A percentile compares a stretch with the other conserved stretches of the same genome.
Conservation (phyloP, 1,140 invertebrate genomes). For the Nebria ingens region DNA sequence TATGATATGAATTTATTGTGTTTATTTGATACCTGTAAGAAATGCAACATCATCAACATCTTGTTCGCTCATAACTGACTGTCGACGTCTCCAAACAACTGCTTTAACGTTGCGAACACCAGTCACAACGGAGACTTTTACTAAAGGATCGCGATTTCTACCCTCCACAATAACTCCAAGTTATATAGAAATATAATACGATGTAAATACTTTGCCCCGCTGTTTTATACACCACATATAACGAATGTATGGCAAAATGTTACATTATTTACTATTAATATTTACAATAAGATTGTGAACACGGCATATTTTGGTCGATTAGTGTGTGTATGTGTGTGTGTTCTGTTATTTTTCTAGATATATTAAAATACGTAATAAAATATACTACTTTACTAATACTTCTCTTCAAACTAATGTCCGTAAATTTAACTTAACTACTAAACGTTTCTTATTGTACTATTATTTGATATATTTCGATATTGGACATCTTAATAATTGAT, state of each 20-base stretch:
- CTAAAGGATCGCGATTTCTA: conserved; percentile 28
- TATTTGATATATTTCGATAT: conserved; percentile 3
- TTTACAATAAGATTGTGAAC: not conserved
- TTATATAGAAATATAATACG: not conserved
- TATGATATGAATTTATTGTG: not conserved
- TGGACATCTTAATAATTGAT: conserved; percentile 6
- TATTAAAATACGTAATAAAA: not conserved
- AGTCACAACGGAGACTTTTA: conserved; percentile 34
- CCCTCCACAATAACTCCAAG: conserved; percentile 22
- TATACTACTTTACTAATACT: conserved; percentile 1
- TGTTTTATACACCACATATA: not conserved
- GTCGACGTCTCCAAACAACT: conserved; percentile 34
- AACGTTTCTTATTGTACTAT: conserved; percentile 4
- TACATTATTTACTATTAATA: not conserved
- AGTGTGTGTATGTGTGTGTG: not conserved
- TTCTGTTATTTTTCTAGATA: not conserved
- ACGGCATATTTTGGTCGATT: conserved; percentile 5
- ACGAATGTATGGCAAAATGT: not conserved
- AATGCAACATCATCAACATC: conserved; percentile 89
- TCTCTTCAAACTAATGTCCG: conserved; percentile 1
- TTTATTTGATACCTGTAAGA: conserved; percentile 64
- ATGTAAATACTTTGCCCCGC: not conserved
- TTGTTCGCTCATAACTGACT: conserved; percentile 62
- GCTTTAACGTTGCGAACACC: conserved; percentile 32
- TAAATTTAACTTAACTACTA: not conserved